Percentiles rank a stretch among this genome's conserved stretches.
phyloP scores from a whole-genome alignment of 2,888 invertebrate species.

The Nomada flava region DNA sequence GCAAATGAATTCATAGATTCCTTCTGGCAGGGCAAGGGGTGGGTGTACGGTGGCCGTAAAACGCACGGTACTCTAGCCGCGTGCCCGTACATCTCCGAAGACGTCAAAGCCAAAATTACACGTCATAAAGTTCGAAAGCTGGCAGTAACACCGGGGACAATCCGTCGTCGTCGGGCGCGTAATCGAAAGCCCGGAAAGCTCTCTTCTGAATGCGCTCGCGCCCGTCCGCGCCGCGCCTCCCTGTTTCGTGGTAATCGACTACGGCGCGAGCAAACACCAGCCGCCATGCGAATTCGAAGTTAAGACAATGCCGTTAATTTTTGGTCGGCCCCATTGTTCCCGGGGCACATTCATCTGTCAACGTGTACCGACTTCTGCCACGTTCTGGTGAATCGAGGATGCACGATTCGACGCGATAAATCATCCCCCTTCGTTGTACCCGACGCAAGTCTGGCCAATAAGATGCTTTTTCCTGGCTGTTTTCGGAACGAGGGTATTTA shows the following conservation, averaged over 20 bases:
- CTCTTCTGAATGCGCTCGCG: constrained; percentile 51
- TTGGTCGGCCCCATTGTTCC: constrained; percentile 83
- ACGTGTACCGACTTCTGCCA: constrained; percentile 75
- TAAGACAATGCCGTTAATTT: constrained; percentile 84
- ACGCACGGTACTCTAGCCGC: constrained; percentile 3
- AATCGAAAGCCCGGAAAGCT: constrained; percentile 64
- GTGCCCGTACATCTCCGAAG: constrained; percentile 55
- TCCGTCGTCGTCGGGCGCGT: constrained; percentile 53
- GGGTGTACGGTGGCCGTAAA: constrained; percentile 2
- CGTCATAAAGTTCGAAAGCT: constrained; percentile 69
- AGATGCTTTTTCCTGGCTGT: not conserved
- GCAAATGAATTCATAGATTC: not conserved
- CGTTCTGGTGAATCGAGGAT: constrained; percentile 45
- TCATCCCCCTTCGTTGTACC: constrained; percentile 29
- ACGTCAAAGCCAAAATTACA: constrained; percentile 69
- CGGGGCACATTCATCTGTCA: constrained; percentile 82
- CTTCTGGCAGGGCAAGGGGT: not conserved
- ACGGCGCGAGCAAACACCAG: constrained; percentile 65
- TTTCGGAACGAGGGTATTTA: not conserved
- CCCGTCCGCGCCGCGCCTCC: constrained; percentile 39
- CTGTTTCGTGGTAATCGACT: constrained; percentile 74
- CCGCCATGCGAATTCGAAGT: constrained; percentile 79
- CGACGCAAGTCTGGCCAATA: no score
- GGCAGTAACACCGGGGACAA: constrained; percentile 62
- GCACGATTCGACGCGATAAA: constrained; percentile 33